A percentile compares a stretch with the other conserved stretches of the same genome.
phyloP scores from a whole-genome alignment of 2,113 vertebrate genomes.

The Mastomys natalensis region DNA sequence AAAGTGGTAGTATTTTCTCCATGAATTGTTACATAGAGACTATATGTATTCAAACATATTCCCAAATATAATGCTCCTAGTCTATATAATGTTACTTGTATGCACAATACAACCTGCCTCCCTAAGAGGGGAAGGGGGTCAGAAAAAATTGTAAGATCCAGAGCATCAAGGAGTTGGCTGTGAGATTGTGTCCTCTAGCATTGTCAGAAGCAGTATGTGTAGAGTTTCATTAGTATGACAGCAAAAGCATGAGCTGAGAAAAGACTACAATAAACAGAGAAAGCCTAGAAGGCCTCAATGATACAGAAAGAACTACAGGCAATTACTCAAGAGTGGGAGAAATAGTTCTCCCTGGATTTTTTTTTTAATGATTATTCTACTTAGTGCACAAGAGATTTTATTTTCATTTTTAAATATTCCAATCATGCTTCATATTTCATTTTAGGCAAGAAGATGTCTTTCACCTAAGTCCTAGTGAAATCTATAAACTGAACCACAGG shows the following conservation, averaged over 20 bases:
- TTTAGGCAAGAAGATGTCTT: not conserved
- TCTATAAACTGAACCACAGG: not conserved
- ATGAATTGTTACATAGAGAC: not conserved
- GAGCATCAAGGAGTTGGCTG: not conserved
- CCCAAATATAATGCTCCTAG: not conserved
- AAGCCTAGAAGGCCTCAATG: not conserved
- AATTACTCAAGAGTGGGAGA: not conserved
- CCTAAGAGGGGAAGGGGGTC: not conserved
- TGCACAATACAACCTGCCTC: not conserved
- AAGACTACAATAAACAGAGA: not conserved
- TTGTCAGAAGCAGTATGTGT: not conserved
- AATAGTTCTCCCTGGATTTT: not conserved
- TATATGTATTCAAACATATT: not conserved
- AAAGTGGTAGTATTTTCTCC: not conserved
- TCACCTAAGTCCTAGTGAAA: not conserved
- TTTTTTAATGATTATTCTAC: not conserved
- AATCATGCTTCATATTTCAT: not conserved
- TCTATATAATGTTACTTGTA: not conserved
- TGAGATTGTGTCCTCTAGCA: not conserved
- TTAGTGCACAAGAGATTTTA: not conserved
- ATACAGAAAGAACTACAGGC: too few relatives aligned
- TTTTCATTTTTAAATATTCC: not conserved
- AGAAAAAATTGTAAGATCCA: not conserved
- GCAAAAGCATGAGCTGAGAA: not conserved
- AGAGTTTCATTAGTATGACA: not conserved